A percentile compares a stretch with the other conserved stretches of the same genome.
phyloP scores from a whole-genome alignment of 2,888 invertebrate species.

The Ophion slaviceki region DNA sequence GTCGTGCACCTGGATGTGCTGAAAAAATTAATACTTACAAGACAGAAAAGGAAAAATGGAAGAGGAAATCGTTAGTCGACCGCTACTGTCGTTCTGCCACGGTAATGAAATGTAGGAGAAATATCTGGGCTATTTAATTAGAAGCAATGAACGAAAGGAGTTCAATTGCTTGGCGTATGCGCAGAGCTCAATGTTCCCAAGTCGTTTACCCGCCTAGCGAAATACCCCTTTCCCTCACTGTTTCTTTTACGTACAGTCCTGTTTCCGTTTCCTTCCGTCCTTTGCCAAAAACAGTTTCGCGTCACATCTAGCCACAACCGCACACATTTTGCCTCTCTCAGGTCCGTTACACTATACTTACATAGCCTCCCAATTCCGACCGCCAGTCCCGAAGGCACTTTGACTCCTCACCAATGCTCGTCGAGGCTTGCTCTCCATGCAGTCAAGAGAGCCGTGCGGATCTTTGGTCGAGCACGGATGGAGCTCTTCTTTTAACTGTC shows the following conservation, averaged over 20 bases:
- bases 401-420: constrained; percentile 47
- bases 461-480: constrained; percentile 16
- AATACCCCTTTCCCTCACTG: constrained; percentile 65
- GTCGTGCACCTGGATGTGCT: not conserved
- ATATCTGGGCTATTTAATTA: constrained; percentile 82
- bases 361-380: constrained; percentile 53
- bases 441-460: constrained; percentile 30
- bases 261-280: constrained; percentile 6
- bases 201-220: constrained; percentile 73
- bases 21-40: not conserved
- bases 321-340: constrained; percentile 52
- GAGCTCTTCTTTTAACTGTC: constrained; percentile 35
- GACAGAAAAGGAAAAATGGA: constrained; percentile 22
- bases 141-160: constrained; percentile 82
- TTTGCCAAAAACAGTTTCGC: constrained; percentile 44
- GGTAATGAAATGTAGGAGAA: constrained; percentile 82
- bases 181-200: constrained; percentile 70
- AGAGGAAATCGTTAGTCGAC: constrained; percentile 72
- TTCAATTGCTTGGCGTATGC: constrained; percentile 79
- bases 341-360: constrained; percentile 57
- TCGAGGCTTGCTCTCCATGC: constrained; percentile 37
- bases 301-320: constrained; percentile 33
- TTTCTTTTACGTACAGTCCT: constrained; percentile 44
- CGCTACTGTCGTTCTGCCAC: constrained; percentile 74
- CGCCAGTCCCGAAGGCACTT: constrained; percentile 11